These are phyloP conservation scores for Sebastes elongatus DNA, from an alignment of 2,797 vertebrate species.

Conservation along the genomic window DNA sequence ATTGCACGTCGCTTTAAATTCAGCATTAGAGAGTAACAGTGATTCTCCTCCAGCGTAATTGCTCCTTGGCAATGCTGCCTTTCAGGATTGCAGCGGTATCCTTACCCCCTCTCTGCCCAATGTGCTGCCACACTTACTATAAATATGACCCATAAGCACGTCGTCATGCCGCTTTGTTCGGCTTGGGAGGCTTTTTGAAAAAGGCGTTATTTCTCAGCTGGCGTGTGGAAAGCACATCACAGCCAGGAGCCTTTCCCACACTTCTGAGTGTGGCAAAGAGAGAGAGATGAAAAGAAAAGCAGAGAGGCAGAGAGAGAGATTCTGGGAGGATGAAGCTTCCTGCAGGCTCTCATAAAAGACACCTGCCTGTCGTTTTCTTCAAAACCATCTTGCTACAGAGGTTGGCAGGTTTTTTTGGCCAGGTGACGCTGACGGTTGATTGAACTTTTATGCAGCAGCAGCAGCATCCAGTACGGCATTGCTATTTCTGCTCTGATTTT, in stretches of 20 bases:
- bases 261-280: constrained; percentile 35
- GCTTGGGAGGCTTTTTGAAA: constrained; percentile 52
- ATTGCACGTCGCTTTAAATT: constrained; percentile 29
- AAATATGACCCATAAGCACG: constrained; percentile 67
- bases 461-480: constrained; percentile 34
- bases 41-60: constrained; percentile 47
- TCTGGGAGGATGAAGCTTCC: constrained; percentile 34
- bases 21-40: constrained; percentile 8
- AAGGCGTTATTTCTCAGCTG: constrained; percentile 55
- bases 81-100: constrained; percentile 41
- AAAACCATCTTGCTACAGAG: constrained; percentile 28
- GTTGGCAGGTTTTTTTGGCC: constrained; percentile 37
- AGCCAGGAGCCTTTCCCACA: constrained; percentile 51
- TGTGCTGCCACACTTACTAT: constrained; percentile 58
- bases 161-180: constrained; percentile 49
- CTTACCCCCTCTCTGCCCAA: constrained; percentile 34
- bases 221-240: constrained; percentile 46
- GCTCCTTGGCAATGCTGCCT: constrained; percentile 41
- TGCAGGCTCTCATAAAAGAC: constrained; percentile 27
- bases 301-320: constrained; percentile 1
- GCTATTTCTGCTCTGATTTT: constrained; percentile 70
- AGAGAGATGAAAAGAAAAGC: constrained; percentile 21
- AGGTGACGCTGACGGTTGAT: constrained; percentile 44
- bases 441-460: constrained; percentile 36
- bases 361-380: constrained; percentile 42